phyloP scores from a whole-genome alignment of 2,113 vertebrate genomes.

The Progne subis region DNA sequence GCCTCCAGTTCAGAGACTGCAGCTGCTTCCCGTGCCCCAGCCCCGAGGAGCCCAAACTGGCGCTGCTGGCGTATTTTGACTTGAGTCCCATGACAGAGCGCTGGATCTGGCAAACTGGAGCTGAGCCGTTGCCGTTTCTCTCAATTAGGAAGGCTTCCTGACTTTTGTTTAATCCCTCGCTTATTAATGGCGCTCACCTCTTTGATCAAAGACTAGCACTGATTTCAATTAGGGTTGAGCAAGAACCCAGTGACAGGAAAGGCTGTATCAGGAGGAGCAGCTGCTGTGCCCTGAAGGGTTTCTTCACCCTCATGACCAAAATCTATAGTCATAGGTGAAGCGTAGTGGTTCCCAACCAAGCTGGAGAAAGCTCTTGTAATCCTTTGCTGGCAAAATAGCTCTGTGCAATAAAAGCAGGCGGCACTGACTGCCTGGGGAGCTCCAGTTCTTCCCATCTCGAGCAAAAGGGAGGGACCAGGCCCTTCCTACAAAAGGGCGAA shows the following conservation, averaged over 20 bases:
- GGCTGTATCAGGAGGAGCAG: slow-evolving; percentile 42
- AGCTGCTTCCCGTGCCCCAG: neutral
- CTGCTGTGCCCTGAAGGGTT: slow-evolving; percentile 44
- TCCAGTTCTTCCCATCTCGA: neutral
- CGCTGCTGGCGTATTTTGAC: neutral
- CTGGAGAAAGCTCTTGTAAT: slow-evolving; percentile 22
- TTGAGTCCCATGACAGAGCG: neutral
- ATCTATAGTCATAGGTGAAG: slow-evolving; percentile 48
- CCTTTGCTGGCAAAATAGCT: slow-evolving; percentile 32
- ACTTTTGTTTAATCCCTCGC: slow-evolving; percentile 14
- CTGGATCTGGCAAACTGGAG: neutral
- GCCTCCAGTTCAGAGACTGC: neutral
- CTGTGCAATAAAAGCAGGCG: slow-evolving; percentile 5
- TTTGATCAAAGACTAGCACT: slow-evolving; percentile 47
- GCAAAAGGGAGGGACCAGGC: neutral
- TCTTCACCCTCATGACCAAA: slow-evolving; percentile 48
- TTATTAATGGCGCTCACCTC: slow-evolving; percentile 21
- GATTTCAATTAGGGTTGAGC: slow-evolving; percentile 52
- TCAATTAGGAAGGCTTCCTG: neutral
- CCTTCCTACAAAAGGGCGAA: neutral
- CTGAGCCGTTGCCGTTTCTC: neutral
- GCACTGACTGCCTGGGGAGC: neutral
- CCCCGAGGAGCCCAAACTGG: neutral
- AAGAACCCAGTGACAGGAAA: slow-evolving; percentile 38
- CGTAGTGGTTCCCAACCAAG: slow-evolving; percentile 5